Conservation (phyloP, 1,140 invertebrate species). For the Drosophila saltans region DNA sequence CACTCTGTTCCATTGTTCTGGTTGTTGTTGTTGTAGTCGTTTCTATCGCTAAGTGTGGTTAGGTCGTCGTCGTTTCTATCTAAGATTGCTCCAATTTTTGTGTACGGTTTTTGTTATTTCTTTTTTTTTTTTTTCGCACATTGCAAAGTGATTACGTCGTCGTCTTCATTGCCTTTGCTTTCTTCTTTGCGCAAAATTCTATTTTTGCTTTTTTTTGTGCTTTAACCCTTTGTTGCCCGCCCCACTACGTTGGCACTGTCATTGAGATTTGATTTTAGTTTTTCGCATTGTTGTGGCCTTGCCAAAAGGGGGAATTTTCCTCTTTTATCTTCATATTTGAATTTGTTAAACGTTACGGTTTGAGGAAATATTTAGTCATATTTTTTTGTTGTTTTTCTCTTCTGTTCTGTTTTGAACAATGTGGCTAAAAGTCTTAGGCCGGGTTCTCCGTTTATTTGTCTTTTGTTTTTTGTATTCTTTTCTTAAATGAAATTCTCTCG, state of each 20-base stretch:
- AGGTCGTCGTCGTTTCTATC: constrained; percentile 50
- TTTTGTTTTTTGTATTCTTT: constrained; percentile 18
- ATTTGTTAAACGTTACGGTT: background rate
- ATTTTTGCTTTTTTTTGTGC: constrained; percentile 21
- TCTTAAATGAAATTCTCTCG: constrained; percentile 8
- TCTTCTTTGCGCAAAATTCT: constrained; percentile 51
- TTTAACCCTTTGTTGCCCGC: constrained; percentile 65
- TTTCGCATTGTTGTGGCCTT: constrained; percentile 1
- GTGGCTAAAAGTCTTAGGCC: background rate
- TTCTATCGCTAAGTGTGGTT: constrained; percentile 60
- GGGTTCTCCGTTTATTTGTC: background rate
- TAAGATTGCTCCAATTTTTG: constrained; percentile 63
- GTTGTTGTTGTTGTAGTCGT: constrained; percentile 3
- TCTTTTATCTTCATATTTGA: background rate
- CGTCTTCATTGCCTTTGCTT: constrained; percentile 42
- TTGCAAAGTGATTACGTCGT: constrained; percentile 77
- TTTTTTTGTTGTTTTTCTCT: background rate
- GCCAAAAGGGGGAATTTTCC: background rate
- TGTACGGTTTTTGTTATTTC: constrained; percentile 5
- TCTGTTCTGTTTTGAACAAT: background rate
- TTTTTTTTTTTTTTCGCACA: constrained; percentile 45
- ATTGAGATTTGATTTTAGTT: constrained; percentile 10
- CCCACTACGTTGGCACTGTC: constrained; percentile 5
- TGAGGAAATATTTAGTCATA: constrained; percentile 1
- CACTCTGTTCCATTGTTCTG: constrained; percentile 21